These are phyloP conservation scores for Drosophila pseudotakahashii DNA, from an alignment of 2,888 invertebrate genomes.

Conservation along the genomic window DNA sequence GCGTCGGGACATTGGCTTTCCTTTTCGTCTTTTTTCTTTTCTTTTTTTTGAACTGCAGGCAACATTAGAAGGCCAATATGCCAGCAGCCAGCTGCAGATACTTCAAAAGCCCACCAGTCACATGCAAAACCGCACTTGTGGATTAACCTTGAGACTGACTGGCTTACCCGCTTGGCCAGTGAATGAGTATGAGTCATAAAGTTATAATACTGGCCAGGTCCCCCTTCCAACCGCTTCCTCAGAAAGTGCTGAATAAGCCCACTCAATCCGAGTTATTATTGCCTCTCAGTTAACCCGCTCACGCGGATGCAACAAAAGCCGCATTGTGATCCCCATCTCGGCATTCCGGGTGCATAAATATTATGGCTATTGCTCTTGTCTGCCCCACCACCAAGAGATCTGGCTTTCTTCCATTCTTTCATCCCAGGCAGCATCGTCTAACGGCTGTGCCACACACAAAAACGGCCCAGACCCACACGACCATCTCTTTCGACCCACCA, in stretches of 20 bases:
- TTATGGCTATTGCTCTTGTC: slow-evolving; percentile 16
- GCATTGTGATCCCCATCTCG: slow-evolving; percentile 45
- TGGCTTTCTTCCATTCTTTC: slow-evolving; percentile 57
- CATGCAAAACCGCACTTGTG: slow-evolving; percentile 59
- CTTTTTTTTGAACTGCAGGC: neutral
- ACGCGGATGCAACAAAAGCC: slow-evolving; percentile 24
- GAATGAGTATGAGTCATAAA: slow-evolving; percentile 29
- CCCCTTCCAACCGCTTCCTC: neutral
- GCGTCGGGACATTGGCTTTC: slow-evolving; percentile 41
- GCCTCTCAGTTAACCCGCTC: slow-evolving; percentile 18
- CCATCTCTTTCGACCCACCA: slow-evolving; percentile 26
- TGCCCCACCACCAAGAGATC: slow-evolving; percentile 18
- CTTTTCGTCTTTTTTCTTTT: slow-evolving; percentile 2
- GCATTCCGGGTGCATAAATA: slow-evolving; percentile 36
- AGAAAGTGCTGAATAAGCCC: slow-evolving; percentile 43
- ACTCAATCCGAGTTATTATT: slow-evolving; percentile 39
- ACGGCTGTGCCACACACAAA: slow-evolving; percentile 30
- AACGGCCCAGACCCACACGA: slow-evolving; percentile 27
- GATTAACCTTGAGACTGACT: slow-evolving; percentile 56
- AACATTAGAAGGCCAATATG: slow-evolving; percentile 27
- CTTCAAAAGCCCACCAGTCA: slow-evolving; percentile 48
- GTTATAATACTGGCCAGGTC: slow-evolving; percentile 2
- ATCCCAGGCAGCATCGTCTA: slow-evolving; percentile 47
- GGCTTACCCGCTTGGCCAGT: slow-evolving; percentile 10
- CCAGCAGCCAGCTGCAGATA: slow-evolving; percentile 44